Evolutionary conservation across 2,113 vertebrate species (phyloP), one percentile per base, ranked within the genome.

Genomic region (Aspidoscelis tigris): DNA sequence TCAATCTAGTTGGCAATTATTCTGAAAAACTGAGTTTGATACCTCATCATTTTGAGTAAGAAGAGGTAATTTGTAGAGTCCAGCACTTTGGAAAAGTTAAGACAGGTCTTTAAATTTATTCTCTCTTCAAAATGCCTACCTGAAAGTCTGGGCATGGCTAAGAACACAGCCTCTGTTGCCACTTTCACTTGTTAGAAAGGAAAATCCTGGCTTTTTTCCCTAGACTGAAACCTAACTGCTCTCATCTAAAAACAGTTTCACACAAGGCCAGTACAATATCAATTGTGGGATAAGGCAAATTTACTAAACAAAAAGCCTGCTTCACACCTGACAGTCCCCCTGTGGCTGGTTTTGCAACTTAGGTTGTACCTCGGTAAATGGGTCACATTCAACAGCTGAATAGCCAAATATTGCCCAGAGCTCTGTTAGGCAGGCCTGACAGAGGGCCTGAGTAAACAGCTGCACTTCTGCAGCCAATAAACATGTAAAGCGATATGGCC

Each of bases 21-120:
- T 92, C 83, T 90, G 91, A 73, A 82, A 88, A 95, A 90, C 88
- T 94, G 93, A 93, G 93, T 92, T 93, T 93, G 91, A 93, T 87
- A 89, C 89, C 90, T 89, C 74, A 90, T 92, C 68, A 73, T 83
- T 66, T 78, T 72, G 84, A 83, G 85, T 71, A 58, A 75, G 72
- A 84, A 84, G 79, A 89, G 91, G 84, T 80, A 41, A 71, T 72
- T 90, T 89, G 84, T 83, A 58, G 93, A 87, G 86, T 90, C 84
- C 88, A 88, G 81, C 86, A 90, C 85, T 88, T 82, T 85, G 89
- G 90, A 86, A 10, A 87, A 92, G 71, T 61, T 26, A 87, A 91
- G 83, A 8, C 53, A 85, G 11, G 14, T 71, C 76, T 90, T 88
- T 82, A 81, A 41, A 66, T 83, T 66, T 78, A 86, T 78, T 65